These are phyloP conservation scores for Pontoporia blainvillei DNA, from an alignment of 2,113 vertebrate species.

Conservation along the genomic window DNA sequence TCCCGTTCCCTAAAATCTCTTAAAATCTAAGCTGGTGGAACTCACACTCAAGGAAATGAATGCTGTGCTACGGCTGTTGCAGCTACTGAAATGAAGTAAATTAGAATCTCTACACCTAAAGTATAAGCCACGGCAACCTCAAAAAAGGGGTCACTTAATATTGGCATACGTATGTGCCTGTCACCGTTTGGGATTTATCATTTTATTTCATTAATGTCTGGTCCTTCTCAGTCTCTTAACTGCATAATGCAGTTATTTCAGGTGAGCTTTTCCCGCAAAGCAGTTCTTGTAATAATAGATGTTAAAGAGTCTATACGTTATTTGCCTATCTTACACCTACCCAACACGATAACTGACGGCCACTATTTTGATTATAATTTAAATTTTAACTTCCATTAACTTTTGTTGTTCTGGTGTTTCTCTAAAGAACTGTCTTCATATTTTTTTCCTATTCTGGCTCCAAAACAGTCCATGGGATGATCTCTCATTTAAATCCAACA, in stretches of 20 bases:
- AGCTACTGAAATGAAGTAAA: neutral
- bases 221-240: neutral
- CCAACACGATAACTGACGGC: neutral
- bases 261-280: neutral
- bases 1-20: neutral
- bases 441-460: neutral
- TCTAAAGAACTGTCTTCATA: neutral
- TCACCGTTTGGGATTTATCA: neutral
- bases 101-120: neutral
- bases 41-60: neutral
- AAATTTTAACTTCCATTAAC: slow-evolving; percentile 30
- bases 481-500: slow-evolving; percentile 30
- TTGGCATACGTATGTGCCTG: neutral
- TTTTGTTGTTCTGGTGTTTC: neutral
- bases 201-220: neutral
- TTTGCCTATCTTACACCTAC: neutral
- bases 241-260: neutral
- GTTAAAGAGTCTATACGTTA: neutral
- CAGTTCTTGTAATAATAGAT: neutral
- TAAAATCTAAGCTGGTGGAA: neutral
- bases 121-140: neutral
- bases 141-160: neutral
- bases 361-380: slow-evolving; percentile 36
- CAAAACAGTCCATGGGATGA: neutral
- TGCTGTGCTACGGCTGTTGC: neutral